Conservation (phyloP, 2,113 vertebrate genomes). For the Columbina picui region DNA sequence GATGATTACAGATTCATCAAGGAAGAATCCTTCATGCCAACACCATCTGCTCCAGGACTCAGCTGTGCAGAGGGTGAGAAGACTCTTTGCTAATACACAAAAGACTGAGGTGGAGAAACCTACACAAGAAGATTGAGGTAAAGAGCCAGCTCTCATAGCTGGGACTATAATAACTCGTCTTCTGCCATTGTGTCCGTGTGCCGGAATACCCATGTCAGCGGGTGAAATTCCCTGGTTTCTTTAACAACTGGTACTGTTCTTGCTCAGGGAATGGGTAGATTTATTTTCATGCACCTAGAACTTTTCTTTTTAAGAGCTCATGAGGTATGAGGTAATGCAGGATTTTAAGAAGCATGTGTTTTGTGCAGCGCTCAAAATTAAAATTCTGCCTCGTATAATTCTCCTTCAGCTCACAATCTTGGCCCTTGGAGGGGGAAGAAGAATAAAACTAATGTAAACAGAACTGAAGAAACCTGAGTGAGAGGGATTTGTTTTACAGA, state of each 20-base stretch:
- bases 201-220: neutral
- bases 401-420: neutral
- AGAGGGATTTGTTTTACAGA: neutral
- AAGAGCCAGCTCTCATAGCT: neutral
- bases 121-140: neutral
- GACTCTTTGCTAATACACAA: neutral
- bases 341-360: neutral
- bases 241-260: neutral
- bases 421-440: neutral
- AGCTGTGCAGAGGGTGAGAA: neutral
- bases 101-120: neutral
- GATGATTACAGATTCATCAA: neutral
- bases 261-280: neutral
- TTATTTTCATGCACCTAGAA: neutral
- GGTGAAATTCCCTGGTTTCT: neutral
- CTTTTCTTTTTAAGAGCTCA: neutral
- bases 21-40: neutral
- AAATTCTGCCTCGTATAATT: neutral
- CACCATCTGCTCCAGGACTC: neutral
- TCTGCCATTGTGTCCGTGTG: rapidly evolving
- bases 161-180: neutral
- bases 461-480: neutral
- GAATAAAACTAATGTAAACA: neutral
- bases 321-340: neutral
- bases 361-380: neutral